These are phyloP conservation scores for Acrocephalus scirpaceus DNA, from an alignment of 2,797 vertebrate species.

Conservation along the genomic window DNA sequence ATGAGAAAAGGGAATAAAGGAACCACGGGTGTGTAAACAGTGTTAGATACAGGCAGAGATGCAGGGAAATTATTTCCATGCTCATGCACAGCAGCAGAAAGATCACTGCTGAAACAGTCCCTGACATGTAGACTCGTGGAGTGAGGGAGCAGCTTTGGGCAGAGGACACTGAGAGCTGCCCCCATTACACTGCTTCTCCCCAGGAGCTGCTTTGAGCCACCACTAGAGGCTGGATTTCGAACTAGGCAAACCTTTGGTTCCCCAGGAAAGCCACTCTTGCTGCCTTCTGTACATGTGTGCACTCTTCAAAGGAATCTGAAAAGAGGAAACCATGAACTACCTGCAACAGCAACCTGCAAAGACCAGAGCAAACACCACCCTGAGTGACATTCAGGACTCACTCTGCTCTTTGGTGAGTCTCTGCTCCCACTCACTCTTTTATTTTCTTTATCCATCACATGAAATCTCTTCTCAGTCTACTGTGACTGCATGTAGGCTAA, in stretches of 20 bases:
- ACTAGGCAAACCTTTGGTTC: neutral
- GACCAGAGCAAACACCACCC: neutral
- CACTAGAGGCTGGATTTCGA: neutral
- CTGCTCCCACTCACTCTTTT: neutral
- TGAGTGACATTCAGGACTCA: neutral
- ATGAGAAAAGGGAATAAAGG: neutral
- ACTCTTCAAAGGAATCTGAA: neutral
- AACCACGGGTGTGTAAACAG: neutral
- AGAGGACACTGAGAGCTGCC: neutral
- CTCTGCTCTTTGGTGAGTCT: neutral
- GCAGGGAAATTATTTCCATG: neutral
- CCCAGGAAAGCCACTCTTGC: neutral
- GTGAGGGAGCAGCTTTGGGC: neutral
- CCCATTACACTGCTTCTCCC: neutral
- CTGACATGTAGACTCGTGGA: fast-evolving
- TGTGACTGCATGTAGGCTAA: neutral
- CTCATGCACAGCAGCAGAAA: neutral
- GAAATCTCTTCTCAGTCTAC: neutral
- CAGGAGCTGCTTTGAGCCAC: neutral
- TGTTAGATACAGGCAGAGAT: neutral
- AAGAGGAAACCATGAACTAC: neutral
- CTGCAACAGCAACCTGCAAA: neutral
- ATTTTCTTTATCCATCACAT: neutral
- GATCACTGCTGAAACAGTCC: neutral
- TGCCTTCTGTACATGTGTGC: neutral